Conservation (phyloP, 1,140 invertebrate species). For the Saccostrea echinata region DNA sequence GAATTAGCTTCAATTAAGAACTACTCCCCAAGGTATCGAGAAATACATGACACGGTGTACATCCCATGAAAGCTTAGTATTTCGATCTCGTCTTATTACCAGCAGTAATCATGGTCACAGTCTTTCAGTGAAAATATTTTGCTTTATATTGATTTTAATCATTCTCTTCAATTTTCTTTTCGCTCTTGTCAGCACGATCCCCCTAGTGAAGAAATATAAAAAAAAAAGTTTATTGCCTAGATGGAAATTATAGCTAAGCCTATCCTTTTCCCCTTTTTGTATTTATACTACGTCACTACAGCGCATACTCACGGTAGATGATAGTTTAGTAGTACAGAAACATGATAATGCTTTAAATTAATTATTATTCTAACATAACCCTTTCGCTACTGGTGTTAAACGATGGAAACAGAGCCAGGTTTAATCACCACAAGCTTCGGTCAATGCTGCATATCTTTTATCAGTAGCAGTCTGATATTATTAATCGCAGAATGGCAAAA, state of each 20-base stretch:
- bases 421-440: too few relatives aligned
- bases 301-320: neutral
- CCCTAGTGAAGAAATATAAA: neutral
- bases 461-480: too few relatives aligned
- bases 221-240: neutral
- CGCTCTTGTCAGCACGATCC: neutral
- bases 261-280: neutral
- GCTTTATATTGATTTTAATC: constrained; percentile 10
- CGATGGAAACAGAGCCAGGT: neutral
- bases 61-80: neutral
- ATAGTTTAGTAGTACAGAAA: neutral
- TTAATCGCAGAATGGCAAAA: too few relatives aligned
- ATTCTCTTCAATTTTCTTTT: neutral
- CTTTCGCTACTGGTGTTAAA: neutral
- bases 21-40: too few relatives aligned
- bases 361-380: neutral
- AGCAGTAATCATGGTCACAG: neutral
- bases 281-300: neutral
- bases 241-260: neutral
- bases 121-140: neutral
- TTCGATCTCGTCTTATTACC: neutral
- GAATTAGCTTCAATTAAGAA: too few relatives aligned
- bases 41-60: neutral
- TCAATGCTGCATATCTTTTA: too few relatives aligned
- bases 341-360: neutral